Evolutionary conservation across 2,888 invertebrate species (phyloP).

Genomic region (Apamea monoglypha): DNA sequence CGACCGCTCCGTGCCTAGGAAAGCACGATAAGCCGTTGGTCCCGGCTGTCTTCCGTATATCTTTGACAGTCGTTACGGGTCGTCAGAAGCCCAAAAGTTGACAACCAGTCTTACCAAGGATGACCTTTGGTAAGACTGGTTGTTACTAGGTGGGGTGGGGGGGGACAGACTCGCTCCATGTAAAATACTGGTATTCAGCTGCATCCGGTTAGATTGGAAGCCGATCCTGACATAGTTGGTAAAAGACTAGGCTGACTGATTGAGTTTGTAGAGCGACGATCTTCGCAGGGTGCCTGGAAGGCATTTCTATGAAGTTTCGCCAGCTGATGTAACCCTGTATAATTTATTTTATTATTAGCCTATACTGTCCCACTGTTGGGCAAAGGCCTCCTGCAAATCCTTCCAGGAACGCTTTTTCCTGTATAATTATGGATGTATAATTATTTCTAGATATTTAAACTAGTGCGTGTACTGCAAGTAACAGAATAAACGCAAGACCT

Average conservation of each 20-base stretch:
- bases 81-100: neutral
- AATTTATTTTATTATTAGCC: too few species aligned
- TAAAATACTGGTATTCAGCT: constrained; percentile 3
- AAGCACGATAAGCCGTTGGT: neutral
- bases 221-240: neutral
- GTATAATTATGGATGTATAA: neutral
- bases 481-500: neutral
- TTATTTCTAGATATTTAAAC: constrained; percentile 7
- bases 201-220: constrained; percentile 1
- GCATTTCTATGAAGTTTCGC: neutral
- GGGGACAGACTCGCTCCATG: neutral
- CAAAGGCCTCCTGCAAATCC: too few species aligned
- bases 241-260: neutral
- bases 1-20: neutral
- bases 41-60: neutral
- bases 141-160: too few species aligned
- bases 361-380: too few species aligned
- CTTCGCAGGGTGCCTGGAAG: neutral
- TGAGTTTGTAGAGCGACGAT: neutral
- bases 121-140: neutral
- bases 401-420: too few species aligned
- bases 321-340: neutral
- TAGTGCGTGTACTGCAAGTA: neutral
- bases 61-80: neutral
- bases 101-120: neutral